phyloP scores from a whole-genome alignment of 2,113 vertebrate species.

The Amazona vittata region DNA sequence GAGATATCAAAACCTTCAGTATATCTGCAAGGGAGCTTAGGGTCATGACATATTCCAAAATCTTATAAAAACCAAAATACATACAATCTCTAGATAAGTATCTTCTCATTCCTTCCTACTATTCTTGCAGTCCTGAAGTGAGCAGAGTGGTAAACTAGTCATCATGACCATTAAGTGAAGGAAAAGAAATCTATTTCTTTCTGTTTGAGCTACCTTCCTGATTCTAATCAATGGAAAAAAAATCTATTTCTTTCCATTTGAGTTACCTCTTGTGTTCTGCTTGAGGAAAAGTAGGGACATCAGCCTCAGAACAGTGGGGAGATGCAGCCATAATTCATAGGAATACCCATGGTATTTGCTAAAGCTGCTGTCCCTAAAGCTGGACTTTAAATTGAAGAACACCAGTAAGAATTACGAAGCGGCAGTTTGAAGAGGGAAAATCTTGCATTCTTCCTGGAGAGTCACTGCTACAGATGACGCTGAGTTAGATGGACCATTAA shows the following conservation, averaged over 20 bases:
- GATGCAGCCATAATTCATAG: background rate
- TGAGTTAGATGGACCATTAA: background rate
- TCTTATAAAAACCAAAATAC: background rate
- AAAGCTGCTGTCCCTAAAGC: background rate
- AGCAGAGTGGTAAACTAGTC: background rate
- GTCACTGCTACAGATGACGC: background rate
- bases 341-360: background rate
- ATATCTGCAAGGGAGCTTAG: background rate
- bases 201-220: background rate
- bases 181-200: background rate
- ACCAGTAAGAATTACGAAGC: background rate
- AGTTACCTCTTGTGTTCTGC: background rate
- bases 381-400: background rate
- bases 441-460: background rate
- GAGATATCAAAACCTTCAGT: background rate
- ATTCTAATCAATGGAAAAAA: background rate
- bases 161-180: background rate
- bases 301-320: background rate
- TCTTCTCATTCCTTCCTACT: background rate
- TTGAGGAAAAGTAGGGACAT: background rate
- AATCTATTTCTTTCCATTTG: background rate
- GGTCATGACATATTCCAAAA: background rate
- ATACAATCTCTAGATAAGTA: background rate
- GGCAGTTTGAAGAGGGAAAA: background rate
- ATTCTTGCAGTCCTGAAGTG: background rate